phyloP scores from a whole-genome alignment of 2,797 vertebrate genomes.

The Xenops minutus region DNA sequence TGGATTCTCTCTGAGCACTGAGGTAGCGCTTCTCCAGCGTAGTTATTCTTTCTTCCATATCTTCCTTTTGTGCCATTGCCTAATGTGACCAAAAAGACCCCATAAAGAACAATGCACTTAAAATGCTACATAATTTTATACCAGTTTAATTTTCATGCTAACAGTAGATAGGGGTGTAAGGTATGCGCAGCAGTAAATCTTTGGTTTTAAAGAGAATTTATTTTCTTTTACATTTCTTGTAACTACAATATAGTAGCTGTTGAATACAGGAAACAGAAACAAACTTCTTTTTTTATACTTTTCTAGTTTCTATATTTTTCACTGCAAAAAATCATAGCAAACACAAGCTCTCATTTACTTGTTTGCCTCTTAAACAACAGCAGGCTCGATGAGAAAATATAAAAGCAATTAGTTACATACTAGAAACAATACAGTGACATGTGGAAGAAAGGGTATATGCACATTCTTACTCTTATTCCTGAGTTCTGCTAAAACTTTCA shows the following conservation, averaged over 20 bases:
- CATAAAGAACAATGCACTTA: not conserved
- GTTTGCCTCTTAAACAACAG: not conserved
- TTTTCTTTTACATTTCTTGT: not conserved
- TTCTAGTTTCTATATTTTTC: not conserved
- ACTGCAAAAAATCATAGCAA: not conserved
- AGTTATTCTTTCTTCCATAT: constrained; percentile 98
- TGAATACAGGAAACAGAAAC: not conserved
- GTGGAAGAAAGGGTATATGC: not conserved
- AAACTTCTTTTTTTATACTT: not conserved
- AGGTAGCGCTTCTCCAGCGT: constrained; percentile 98
- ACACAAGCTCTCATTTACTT: not conserved
- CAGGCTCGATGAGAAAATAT: not conserved
- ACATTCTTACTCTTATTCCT: not conserved
- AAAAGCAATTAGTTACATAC: not conserved
- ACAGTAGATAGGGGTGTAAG: not conserved
- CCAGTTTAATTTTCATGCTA: not conserved
- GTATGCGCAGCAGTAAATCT: not conserved
- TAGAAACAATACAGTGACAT: not conserved
- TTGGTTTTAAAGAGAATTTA: not conserved
- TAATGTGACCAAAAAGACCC: constrained; percentile 10
- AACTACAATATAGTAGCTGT: not conserved
- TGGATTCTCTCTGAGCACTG: constrained; percentile 97
- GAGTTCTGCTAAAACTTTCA: not conserved
- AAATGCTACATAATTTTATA: not conserved
- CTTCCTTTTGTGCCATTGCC: constrained; percentile 99